Conservation (phyloP, 1,140 invertebrate species). For the Zeugodacus cucurbitae region DNA sequence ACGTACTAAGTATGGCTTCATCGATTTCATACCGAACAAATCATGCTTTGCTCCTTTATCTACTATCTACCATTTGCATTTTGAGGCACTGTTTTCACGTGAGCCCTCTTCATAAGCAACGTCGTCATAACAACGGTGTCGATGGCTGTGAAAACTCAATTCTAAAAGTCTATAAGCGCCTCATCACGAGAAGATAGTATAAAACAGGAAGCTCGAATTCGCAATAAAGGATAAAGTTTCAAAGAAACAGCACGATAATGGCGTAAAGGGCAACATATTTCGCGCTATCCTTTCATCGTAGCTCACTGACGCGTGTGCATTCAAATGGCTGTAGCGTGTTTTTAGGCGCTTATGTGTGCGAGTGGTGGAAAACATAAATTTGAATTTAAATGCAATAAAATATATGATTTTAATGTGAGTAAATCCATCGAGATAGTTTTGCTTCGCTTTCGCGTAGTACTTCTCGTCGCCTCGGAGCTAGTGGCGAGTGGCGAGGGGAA, state of each 20-base stretch:
- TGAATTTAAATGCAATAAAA: slow-evolving; percentile 32
- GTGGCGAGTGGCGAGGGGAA: neutral
- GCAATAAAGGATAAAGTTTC: neutral
- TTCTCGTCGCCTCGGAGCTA: neutral
- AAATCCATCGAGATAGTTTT: neutral
- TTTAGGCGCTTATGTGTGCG: neutral
- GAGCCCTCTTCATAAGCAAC: too few species aligned
- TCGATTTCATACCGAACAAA: too few species aligned
- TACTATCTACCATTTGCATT: too few species aligned
- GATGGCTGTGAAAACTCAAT: too few species aligned
- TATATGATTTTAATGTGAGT: neutral
- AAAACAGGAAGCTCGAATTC: neutral
- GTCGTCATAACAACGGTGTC: too few species aligned
- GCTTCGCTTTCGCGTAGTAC: neutral
- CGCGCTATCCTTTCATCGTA: neutral
- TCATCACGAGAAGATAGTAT: too few species aligned
- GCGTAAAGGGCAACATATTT: neutral
- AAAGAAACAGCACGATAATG: neutral
- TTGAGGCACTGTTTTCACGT: too few species aligned
- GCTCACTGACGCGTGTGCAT: neutral
- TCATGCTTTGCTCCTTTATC: too few species aligned
- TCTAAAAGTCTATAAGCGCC: too few species aligned
- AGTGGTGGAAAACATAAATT: neutral
- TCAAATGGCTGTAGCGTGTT: neutral
- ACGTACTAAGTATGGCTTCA: too few species aligned